Percentiles rank a stretch among this genome's conserved stretches.
Conservation (phyloP, 2,888 invertebrate species). For the Hylaea fasciaria region DNA sequence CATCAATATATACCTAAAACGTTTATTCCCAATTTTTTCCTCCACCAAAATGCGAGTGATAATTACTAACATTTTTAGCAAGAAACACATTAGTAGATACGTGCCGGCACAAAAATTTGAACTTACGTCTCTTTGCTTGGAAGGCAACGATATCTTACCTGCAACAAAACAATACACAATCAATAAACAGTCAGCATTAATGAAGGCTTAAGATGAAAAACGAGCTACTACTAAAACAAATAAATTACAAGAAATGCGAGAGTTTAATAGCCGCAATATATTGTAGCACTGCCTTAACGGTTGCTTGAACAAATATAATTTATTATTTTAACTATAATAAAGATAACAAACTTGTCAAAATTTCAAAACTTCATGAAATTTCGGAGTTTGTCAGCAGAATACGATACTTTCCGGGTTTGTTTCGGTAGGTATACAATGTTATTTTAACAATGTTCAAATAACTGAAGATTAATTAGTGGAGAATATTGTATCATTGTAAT, state of each 20-base stretch:
- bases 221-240: conserved; percentile 41
- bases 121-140: no score
- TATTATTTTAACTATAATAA: conserved; percentile 51
- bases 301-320: conserved; percentile 44
- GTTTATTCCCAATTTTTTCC: no score
- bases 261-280: conserved; percentile 46
- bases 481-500: no score
- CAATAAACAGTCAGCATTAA: conserved; percentile 44
- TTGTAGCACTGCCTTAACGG: conserved; percentile 27
- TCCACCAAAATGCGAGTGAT: no score
- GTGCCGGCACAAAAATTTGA: no score
- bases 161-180: conserved; percentile 47
- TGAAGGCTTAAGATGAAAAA: conserved; percentile 39
- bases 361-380: conserved; percentile 36
- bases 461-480: no score
- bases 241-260: conserved; percentile 45
- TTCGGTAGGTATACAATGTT: conserved; percentile 38
- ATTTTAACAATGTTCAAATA: conserved; percentile 36
- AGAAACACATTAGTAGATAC: no score
- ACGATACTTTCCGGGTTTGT: conserved; percentile 25
- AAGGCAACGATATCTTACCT: conserved; percentile 49
- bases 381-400: conserved; percentile 32
- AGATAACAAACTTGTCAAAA: conserved; percentile 41
- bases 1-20: no score
- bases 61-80: no score